Base-by-base conservation (phyloP, 2,113 vertebrate species). In the Silurus glanis region DNA sequence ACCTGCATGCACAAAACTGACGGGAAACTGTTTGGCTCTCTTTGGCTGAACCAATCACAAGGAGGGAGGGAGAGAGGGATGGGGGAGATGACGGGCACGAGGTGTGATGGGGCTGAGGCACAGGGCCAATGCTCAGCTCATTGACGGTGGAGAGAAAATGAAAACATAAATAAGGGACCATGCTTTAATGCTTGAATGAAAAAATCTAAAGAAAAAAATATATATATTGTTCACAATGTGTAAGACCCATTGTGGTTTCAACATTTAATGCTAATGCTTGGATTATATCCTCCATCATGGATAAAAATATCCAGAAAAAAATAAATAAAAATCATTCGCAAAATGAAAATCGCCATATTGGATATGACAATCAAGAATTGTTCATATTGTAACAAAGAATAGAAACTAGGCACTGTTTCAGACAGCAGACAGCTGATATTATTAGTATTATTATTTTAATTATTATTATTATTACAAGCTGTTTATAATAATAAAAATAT, bases 1-100 rank as follows among this genome's bases (percentile, higher is more conserved):
- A 95, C 97, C 97, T 97, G 97, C 96, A 95, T 96, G 97, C 97
- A 97, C 97, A 98, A 97, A 98, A 98, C 97, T 98, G 97, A 98
- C 97, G 97, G 97, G 97, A 97, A 97, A 97, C 97, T 92, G 95
- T 89, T 83, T 96, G 37, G 37, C 37, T 2, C 96, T 95, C 92
- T 59, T 93, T 95, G 96, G 96, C 96, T 96, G 96, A 94, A 93
- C 96, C 96, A 93, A 97, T 96, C 97, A 66, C 95, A 95, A 96
- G 90, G 94, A 90, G 95, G 94, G 95, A 96, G 96, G 90, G 79
- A 94, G 95, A 93, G 91, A 89, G 89, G 90, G 85, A 92, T 91
- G 94, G 78, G 78, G 69, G 93, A 92, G 94, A 94, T 94, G 95
- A 94, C 95, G 94, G 90, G 83, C 78, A 7, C 28, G 28, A 61